Evolutionary conservation across 2,797 vertebrate genomes (phyloP).

Genomic region (Gymnothorax javanicus): DNA sequence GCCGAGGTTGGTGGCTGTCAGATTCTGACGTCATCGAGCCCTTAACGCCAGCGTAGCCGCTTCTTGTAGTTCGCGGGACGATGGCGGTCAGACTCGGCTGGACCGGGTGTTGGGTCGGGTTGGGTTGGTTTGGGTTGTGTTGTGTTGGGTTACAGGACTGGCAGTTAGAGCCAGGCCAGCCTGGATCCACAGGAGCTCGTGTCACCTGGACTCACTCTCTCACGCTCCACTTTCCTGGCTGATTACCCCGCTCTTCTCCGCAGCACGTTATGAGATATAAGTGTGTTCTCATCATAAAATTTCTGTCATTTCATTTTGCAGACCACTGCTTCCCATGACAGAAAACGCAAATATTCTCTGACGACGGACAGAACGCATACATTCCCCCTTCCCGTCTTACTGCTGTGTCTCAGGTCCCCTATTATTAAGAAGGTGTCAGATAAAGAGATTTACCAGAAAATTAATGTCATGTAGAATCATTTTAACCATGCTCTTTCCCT

Average conservation of each 20-base stretch:
- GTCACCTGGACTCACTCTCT: slow-evolving; percentile 61
- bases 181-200: slow-evolving; percentile 51
- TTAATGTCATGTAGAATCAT: too few relatives aligned
- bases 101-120: neutral
- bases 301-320: slow-evolving; percentile 65
- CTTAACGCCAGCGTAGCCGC: neutral
- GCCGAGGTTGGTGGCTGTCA: neutral
- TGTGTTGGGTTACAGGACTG: neutral
- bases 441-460: neutral
- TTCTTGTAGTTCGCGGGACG: too few relatives aligned
- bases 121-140: neutral
- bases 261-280: slow-evolving; percentile 83
- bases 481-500: neutral
- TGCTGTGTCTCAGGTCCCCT: neutral
- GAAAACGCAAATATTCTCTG: slow-evolving; percentile 65
- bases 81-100: neutral
- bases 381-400: slow-evolving; percentile 10
- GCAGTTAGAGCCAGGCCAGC: neutral
- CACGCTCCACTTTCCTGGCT: slow-evolving; percentile 73
- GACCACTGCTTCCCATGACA: slow-evolving; percentile 72
- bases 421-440: neutral
- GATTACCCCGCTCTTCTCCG: slow-evolving; percentile 60
- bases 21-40: neutral
- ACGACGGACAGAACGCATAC: slow-evolving; percentile 28
- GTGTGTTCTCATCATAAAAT: slow-evolving; percentile 78